Evolutionary conservation across 2,888 invertebrate species (phyloP).

Genomic region (Trisateles emortualis): DNA sequence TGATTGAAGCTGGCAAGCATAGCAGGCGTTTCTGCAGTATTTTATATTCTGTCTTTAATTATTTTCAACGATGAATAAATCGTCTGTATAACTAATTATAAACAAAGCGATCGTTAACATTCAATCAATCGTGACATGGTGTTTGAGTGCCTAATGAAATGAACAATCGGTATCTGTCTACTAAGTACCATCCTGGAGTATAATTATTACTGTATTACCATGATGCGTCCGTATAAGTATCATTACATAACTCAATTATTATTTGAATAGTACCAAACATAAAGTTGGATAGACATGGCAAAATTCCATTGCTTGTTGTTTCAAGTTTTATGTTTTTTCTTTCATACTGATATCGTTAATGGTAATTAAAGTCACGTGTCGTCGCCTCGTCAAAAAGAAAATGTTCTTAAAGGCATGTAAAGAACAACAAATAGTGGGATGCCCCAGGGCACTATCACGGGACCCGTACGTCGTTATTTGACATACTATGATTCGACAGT

Average conservation of each 20-base stretch:
- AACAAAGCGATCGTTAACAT: conserved; percentile 14
- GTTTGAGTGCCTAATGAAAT: conserved; percentile 28
- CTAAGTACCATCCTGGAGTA: conserved; percentile 13
- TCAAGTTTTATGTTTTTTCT: too few species aligned
- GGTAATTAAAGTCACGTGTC: too few species aligned
- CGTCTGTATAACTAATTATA: conserved; percentile 4
- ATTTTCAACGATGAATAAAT: conserved; percentile 5
- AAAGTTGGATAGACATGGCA: too few species aligned
- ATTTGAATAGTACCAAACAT: too few species aligned
- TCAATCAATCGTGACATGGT: conserved; percentile 24
- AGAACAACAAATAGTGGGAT: neutral
- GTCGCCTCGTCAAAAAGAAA: too few species aligned
- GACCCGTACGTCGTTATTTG: neutral
- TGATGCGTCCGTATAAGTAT: neutral
- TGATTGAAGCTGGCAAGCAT: neutral
- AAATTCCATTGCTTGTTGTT: too few species aligned
- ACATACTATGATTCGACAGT: neutral
- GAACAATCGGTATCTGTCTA: conserved; percentile 22
- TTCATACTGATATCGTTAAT: too few species aligned
- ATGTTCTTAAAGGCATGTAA: too few species aligned
- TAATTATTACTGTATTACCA: neutral
- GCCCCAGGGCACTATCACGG: neutral
- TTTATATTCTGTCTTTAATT: conserved; percentile 9
- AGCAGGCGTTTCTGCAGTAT: neutral
- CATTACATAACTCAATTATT: too few species aligned